Evolutionary conservation across 2,888 invertebrate genomes (phyloP).

Genomic region (Euplexia lucipara): DNA sequence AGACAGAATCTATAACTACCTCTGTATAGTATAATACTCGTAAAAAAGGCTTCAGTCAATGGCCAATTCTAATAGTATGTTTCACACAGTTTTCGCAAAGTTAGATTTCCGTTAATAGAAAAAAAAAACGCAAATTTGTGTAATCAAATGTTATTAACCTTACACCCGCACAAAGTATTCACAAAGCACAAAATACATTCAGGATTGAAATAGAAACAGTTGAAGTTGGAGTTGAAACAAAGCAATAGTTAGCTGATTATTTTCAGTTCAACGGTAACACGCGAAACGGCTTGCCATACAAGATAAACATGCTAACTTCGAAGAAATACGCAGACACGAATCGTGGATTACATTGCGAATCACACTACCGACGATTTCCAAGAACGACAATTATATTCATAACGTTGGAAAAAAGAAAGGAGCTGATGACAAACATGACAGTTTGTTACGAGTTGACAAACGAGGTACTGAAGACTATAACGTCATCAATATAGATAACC

Average conservation of each 20-base stretch:
- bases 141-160: conserved; percentile 37
- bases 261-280: conserved; percentile 81
- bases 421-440: conserved; percentile 70
- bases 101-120: conserved; percentile 2
- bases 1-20: neutral
- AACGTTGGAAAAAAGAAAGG: conserved; percentile 65
- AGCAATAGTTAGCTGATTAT: conserved; percentile 83
- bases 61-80: neutral
- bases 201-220: conserved; percentile 72
- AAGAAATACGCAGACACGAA: conserved; percentile 82
- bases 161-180: conserved; percentile 55
- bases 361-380: conserved; percentile 73
- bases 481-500: conserved; percentile 70
- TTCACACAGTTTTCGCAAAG: neutral
- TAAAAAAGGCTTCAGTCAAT: neutral
- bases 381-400: conserved; percentile 77
- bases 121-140: conserved; percentile 2
- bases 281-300: conserved; percentile 82
- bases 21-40: conserved; percentile 8
- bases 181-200: conserved; percentile 59
- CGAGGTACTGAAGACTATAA: conserved; percentile 60
- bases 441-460: conserved; percentile 70
- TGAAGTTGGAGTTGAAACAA: conserved; percentile 75
- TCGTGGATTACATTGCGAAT: conserved; percentile 80
- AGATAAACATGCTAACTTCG: conserved; percentile 86